phyloP scores from a whole-genome alignment of 2,113 vertebrate species.

The Carassius gibelio region DNA sequence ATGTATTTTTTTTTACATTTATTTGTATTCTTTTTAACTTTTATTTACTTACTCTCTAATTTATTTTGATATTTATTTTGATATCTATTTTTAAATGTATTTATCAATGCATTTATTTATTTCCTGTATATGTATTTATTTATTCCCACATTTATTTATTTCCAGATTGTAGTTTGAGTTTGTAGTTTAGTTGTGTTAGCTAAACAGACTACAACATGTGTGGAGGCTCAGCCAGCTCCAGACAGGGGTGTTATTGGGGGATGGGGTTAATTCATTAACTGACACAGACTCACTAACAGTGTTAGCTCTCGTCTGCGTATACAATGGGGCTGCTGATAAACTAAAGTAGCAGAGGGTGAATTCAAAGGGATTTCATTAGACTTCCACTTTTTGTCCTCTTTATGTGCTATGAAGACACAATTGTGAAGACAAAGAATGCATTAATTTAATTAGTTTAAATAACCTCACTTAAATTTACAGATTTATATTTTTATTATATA shows the following conservation, averaged over 20 bases:
- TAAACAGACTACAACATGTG: slow-evolving; percentile 27
- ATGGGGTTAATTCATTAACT: slow-evolving; percentile 52
- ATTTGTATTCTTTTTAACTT: too few species aligned
- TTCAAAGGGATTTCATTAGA: slow-evolving; percentile 40
- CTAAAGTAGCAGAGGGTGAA: slow-evolving; percentile 63
- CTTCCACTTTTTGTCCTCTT: slow-evolving; percentile 14
- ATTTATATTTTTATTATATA: too few species aligned
- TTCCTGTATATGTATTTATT: too few species aligned
- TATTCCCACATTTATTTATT: too few species aligned
- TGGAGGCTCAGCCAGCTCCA: slow-evolving; percentile 32
- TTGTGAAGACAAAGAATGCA: neutral
- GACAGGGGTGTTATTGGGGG: slow-evolving; percentile 46
- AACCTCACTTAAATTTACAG: too few species aligned
- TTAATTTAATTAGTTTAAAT: neutral
- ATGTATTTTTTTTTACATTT: too few species aligned
- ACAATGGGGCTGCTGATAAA: slow-evolving; percentile 51
- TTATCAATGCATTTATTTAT: too few species aligned
- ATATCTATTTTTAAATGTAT: too few species aligned
- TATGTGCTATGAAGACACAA: neutral
- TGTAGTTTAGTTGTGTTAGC: too few species aligned
- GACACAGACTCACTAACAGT: slow-evolving; percentile 41
- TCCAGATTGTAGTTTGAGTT: too few species aligned
- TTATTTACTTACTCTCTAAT: too few species aligned
- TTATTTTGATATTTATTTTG: too few species aligned
- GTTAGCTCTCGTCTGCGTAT: slow-evolving; percentile 28